Evolutionary conservation across 2,113 vertebrate genomes (phyloP), one percentile per base, ranked within the genome.

Genomic region (Sclerurus mexicanus): DNA sequence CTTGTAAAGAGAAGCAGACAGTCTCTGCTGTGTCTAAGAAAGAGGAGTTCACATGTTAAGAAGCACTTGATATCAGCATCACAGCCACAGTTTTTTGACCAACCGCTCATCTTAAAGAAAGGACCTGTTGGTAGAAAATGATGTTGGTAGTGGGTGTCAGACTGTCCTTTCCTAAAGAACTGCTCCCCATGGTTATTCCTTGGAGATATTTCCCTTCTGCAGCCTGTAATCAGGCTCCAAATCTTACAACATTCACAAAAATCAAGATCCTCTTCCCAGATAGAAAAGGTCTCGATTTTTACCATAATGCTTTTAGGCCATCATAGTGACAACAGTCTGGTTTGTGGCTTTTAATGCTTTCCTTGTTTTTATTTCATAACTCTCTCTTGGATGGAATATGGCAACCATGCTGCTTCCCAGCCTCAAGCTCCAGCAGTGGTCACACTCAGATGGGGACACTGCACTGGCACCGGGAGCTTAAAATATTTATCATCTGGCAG

Each of bases 401-500:
- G 60, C 66, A 80, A 30, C 24, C 64, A 17, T 1, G 5, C 30
- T 84, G 7, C 31, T 82, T 30, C 19, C 47, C 42, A 67, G 47
- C 35, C 66, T 23, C 4, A 1, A 47, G 27, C 27, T 59, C 25
- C 44, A 49, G 46, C 17, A 3, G 40, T 1, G 2, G 62, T 53
- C 3, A 2, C 1, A 1, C 33, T 89, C 19, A 60, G 23, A 18
- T 1, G 6, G 33, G 39, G 42, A 53, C 3, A 2, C 31, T 15
- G 25, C 1, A 1, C 64, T 91, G 80, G 64, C 79, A 55, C 35
- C 37, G 60, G 16, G 37, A 87, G 37, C 52, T 40, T 71, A 76
- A 94, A 89, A 63, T 77, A 66, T 94, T 85, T 89, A 25, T 78
- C n/a, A 37, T 63, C 46, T 78, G 60, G 31, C 47, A 63, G 53